Evolutionary conservation across 2,797 vertebrate species (phyloP), one percentile per base, ranked within the genome.

Genomic region (Girardinus metallicus): DNA sequence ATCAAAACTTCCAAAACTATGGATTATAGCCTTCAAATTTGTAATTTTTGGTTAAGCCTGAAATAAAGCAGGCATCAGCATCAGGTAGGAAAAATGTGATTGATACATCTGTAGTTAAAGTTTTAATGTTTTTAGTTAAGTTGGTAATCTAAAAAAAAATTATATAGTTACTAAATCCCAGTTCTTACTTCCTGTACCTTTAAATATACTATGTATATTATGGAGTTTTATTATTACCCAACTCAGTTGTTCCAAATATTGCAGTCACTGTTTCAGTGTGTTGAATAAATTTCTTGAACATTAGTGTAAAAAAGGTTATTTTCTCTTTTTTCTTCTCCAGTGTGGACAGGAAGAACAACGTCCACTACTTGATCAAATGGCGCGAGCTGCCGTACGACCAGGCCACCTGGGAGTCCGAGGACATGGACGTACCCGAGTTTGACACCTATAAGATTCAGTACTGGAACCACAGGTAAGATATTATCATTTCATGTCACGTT

Each of bases 341-440:
- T 29, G 94, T 97, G 93, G 98, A 99, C 93, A 97, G 98, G 88
- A 99, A 99, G 89, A 97, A 96, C 44, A 97, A 97, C 26, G 96
- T 98, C 77, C 98, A 99, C 94, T 99, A 99, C 87, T 94, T 99
- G 92, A 99, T 99, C 87, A 99, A 99, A 90, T 99, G 98, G 98
- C 93, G 97, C 47, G 98, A 99, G 84, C 90, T 99, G 41, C 57
- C 96, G 0, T 99, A 99, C 73, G 98, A 99, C 88, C 98, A 99
- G 95, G 96, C 98, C 1, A 99, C 98, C 49, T 99, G 98, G 98
- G 98, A 99, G 94, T 95, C 95, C 0, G 98, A 99, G 72, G 98
- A 99, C 88, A 97, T 97, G 93, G 97, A 99, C 76, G 77, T 99
- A 9, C 97, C 97, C 0, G 98, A 99, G 83, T 99, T 95, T 49